phyloP scores from a whole-genome alignment of 2,888 invertebrate genomes.

The Scaptomyza cyrtandrae region DNA sequence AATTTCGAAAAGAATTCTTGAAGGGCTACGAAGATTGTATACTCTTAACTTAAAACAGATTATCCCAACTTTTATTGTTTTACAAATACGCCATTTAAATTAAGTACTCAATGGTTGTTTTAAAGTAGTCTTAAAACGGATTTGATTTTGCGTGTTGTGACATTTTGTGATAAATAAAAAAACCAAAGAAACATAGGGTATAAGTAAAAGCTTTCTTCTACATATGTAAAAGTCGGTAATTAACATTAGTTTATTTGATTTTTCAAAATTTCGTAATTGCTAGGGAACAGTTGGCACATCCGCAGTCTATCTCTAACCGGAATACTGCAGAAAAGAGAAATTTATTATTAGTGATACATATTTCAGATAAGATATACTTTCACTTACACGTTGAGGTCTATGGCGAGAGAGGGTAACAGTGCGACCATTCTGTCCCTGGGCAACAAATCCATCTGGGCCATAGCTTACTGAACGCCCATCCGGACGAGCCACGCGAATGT shows the following conservation, averaged over 20 bases:
- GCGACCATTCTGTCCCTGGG: conserved; percentile 34
- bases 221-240: too few species aligned
- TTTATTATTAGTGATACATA: not conserved
- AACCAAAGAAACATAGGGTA: not conserved
- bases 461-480: conserved; percentile 38
- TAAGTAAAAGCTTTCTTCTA: not conserved
- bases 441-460: conserved; percentile 7
- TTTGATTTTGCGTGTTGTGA: too few species aligned
- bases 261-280: not conserved
- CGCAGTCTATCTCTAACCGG: conserved; percentile 30
- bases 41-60: too few species aligned
- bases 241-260: not conserved
- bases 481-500: not conserved
- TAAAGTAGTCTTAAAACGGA: too few species aligned
- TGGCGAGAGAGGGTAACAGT: conserved; percentile 22
- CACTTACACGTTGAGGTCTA: conserved; percentile 48
- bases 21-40: conserved; percentile 12
- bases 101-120: too few species aligned
- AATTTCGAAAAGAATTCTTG: not conserved
- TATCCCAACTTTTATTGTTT: too few species aligned
- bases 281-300: too few species aligned
- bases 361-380: not conserved
- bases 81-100: too few species aligned
- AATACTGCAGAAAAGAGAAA: conserved; percentile 25
- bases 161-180: too few species aligned